phyloP scores from a whole-genome alignment of 2,888 invertebrate species.

The Nomada ruficornis region DNA sequence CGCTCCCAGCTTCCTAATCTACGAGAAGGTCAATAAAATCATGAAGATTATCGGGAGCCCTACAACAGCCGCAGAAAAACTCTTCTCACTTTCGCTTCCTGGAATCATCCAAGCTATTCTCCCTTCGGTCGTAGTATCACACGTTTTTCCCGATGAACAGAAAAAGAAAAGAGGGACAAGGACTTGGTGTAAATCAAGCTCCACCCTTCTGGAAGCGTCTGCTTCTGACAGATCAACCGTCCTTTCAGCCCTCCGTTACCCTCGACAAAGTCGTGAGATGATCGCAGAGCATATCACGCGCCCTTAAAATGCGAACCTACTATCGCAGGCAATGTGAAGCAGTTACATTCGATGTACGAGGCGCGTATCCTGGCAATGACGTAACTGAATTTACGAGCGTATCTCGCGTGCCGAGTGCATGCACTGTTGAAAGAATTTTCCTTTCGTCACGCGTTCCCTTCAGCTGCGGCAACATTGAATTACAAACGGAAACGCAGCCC shows the following conservation, averaged over 20 bases:
- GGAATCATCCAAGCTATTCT: not conserved
- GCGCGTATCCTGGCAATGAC: slow-evolving; percentile 56
- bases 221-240: slow-evolving; percentile 67
- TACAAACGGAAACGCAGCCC: slow-evolving; percentile 10
- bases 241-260: slow-evolving; percentile 51
- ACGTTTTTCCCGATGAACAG: slow-evolving; percentile 19
- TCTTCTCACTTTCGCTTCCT: too few relatives aligned
- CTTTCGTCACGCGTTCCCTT: not conserved
- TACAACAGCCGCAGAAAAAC: not conserved
- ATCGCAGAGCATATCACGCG: slow-evolving; percentile 37
- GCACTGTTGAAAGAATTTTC: slow-evolving; percentile 22
- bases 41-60: not conserved
- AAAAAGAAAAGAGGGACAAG: slow-evolving; percentile 19
- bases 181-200: slow-evolving; percentile 68
- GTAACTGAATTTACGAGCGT: slow-evolving; percentile 54
- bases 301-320: slow-evolving; percentile 42
- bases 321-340: slow-evolving; percentile 38
- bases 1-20: too few relatives aligned
- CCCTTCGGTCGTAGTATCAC: slow-evolving; percentile 6
- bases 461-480: slow-evolving; percentile 24
- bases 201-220: slow-evolving; percentile 59
- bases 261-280: slow-evolving; percentile 27
- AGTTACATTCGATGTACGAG: slow-evolving; percentile 58
- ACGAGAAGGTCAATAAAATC: not conserved
- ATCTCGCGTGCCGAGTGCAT: slow-evolving; percentile 17